Percentiles rank a stretch among this genome's conserved stretches.
Evolutionary conservation across 2,888 invertebrate genomes (phyloP).

Genomic region (Drosophila hamatofila): DNA sequence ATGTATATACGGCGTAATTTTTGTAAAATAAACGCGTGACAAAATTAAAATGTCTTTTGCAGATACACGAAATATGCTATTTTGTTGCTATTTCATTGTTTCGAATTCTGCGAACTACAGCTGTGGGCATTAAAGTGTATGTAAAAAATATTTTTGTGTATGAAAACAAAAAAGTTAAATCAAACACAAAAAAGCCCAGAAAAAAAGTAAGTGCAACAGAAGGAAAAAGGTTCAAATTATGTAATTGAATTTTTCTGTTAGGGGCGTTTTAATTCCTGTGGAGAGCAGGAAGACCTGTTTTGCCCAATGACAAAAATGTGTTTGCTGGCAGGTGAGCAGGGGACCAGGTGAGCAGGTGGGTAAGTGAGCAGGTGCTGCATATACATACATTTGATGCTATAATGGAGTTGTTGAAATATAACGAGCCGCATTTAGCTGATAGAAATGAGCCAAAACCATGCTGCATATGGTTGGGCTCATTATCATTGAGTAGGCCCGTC

Average conservation of each 20-base stretch:
- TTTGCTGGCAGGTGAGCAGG: constrained; percentile 1
- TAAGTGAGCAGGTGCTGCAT: constrained; percentile 13
- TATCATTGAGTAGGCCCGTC: constrained; percentile 55
- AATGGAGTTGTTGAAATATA: constrained; percentile 65
- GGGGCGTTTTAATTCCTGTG: constrained; percentile 58
- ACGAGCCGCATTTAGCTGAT: constrained; percentile 49
- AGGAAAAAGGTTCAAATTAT: constrained; percentile 51
- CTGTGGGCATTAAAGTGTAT: constrained; percentile 19
- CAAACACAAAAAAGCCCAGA: constrained; percentile 35
- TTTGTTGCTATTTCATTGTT: constrained; percentile 11
- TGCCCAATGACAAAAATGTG: constrained; percentile 25
- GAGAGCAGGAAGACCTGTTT: constrained; percentile 23
- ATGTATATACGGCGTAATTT: not conserved
- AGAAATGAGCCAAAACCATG: constrained; percentile 43
- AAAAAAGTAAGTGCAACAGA: not conserved
- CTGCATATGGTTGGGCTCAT: constrained; percentile 56
- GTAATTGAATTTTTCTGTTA: constrained; percentile 76
- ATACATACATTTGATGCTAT: constrained; percentile 45
- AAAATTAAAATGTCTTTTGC: constrained; percentile 9
- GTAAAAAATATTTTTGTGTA: constrained; percentile 20
- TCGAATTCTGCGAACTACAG: constrained; percentile 1
- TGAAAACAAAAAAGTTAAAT: constrained; percentile 47
- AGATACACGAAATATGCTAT: not conserved
- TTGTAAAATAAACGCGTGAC: not conserved
- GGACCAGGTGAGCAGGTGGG: too few relatives aligned